These are phyloP conservation scores for Aethina tumida DNA, from an alignment of 1,140 invertebrate species.

Conservation along the genomic window DNA sequence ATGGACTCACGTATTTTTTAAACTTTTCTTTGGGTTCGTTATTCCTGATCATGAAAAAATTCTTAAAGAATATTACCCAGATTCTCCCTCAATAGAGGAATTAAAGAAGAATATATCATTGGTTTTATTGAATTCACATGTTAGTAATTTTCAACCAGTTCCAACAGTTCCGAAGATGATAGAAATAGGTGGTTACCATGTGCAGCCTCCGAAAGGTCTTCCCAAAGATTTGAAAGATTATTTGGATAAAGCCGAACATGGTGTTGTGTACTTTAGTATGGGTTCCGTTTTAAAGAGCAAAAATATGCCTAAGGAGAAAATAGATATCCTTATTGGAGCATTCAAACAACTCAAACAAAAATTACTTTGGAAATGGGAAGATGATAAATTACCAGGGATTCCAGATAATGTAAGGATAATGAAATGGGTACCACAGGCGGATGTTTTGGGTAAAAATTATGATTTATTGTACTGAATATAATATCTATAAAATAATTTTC, in stretches of 20 bases:
- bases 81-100: slow-evolving; percentile 39
- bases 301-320: slow-evolving; percentile 32
- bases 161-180: slow-evolving; percentile 45
- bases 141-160: slow-evolving; percentile 40
- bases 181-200: slow-evolving; percentile 44
- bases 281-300: slow-evolving; percentile 43
- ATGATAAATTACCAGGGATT: slow-evolving; percentile 39
- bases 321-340: slow-evolving; percentile 25
- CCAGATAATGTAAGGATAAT: slow-evolving; percentile 50
- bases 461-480: too few relatives aligned
- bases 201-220: slow-evolving; percentile 33
- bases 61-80: slow-evolving; percentile 34
- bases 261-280: slow-evolving; percentile 48
- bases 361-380: slow-evolving; percentile 60
- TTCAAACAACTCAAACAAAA: slow-evolving; percentile 27
- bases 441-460: slow-evolving; percentile 55
- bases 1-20: slow-evolving; percentile 10
- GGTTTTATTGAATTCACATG: slow-evolving; percentile 47
- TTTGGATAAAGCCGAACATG: slow-evolving; percentile 38
- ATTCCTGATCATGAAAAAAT: slow-evolving; percentile 31
- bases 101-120: slow-evolving; percentile 41
- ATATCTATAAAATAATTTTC: too few relatives aligned
- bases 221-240: slow-evolving; percentile 37
- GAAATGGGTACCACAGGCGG: slow-evolving; percentile 62
- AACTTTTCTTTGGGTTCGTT: slow-evolving; percentile 11